Evolutionary conservation across 1,140 invertebrate genomes (phyloP), one percentile per base, ranked within the genome.

Genomic region (Zaprionus davidi): DNA sequence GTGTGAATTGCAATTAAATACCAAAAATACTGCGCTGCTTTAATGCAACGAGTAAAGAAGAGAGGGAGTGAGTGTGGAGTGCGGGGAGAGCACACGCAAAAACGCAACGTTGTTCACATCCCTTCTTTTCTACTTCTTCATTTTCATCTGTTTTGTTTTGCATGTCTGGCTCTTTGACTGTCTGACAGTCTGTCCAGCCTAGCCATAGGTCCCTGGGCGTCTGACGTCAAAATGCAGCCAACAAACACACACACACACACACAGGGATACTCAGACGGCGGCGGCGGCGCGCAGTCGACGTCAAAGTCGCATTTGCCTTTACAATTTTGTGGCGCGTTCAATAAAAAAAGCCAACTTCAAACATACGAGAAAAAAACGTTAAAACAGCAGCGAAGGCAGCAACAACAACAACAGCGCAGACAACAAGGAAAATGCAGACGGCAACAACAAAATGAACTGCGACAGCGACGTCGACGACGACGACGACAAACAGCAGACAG

Each of bases 351-450:
- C 46, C 72, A 77, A 80, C 68, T 80, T 86, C 68, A 82, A 79
- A 68, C 67, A 72, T 72, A 60, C 34, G 64, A 77, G 49, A 67
- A 72, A 65, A 65, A 58, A 57, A 53, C 51, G 55, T 46, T 64
- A 71, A 34, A 77, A 80, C 71, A 79, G 9, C 63, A 64, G 24
- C 53, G 66, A 34, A 34, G 74, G 46, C 49, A 70, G 31, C 34
- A 76, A 78, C 34, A 75, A 58, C 53, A 73, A 64, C 53, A 68
- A 72, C 53, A 68, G 70, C 76, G 68, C 76, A 88, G 85, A 88
- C 84, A 88, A 90, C 84, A 90, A 85, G 85, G 78, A 90, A 90
- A 90, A 90, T 90, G 85, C 85, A 88, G 81, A 88, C 85, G 70
- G 84, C 77, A 87, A 80, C 83, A 87, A 76, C 67, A 68, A 77